Percentiles rank a stretch among this genome's conserved stretches.
Evolutionary conservation across 1,140 invertebrate genomes (phyloP).

Genomic region (Trichoplusia ni): DNA sequence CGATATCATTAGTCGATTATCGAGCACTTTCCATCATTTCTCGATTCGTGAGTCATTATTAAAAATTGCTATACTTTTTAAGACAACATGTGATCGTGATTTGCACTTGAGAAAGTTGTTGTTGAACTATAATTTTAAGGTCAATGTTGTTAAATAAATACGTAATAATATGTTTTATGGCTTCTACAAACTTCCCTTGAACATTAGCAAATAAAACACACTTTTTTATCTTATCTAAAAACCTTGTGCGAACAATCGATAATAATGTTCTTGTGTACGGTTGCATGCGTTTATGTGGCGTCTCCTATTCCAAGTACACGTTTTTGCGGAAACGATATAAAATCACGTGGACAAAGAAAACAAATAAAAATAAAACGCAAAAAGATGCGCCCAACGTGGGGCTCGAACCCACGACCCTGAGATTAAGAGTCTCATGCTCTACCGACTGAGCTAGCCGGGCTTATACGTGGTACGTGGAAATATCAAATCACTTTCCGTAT

Average conservation of each 20-base stretch:
- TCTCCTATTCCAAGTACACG: background rate
- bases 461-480: conserved; percentile 14
- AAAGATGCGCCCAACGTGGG: conserved; percentile 89
- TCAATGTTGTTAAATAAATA: conserved; percentile 27
- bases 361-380: background rate
- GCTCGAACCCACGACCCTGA: conserved; percentile 96
- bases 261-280: background rate
- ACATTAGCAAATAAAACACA: background rate
- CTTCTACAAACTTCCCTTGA: background rate
- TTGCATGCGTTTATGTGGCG: background rate
- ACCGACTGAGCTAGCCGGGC: conserved; percentile 93
- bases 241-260: background rate
- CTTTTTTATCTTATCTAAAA: background rate
- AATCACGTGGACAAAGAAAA: background rate
- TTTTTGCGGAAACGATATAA: background rate
- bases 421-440: conserved; percentile 96
- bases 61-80: conserved; percentile 44
- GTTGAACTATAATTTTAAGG: conserved; percentile 13
- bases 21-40: conserved; percentile 44
- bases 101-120: conserved; percentile 32
- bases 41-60: conserved; percentile 42
- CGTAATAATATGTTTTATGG: background rate
- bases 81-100: conserved; percentile 30
- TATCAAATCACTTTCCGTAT: background rate
- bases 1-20: conserved; percentile 48